Conservation (phyloP, 2,113 vertebrate species). For the Coregonus clupeaformis region DNA sequence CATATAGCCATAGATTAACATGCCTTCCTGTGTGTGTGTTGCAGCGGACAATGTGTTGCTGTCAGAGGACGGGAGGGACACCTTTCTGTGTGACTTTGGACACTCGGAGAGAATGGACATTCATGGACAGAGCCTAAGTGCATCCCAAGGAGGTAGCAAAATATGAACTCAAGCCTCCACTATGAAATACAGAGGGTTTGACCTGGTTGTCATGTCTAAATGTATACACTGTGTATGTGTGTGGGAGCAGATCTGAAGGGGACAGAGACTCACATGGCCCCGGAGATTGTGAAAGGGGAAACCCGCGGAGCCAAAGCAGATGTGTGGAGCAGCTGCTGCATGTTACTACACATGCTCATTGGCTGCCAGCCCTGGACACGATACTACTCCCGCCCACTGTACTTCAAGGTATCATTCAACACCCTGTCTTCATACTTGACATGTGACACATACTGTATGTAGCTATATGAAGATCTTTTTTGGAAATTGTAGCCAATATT, state of each 20-base stretch:
- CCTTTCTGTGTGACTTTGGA: conserved; percentile 93
- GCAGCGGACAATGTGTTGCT: conserved; percentile 93
- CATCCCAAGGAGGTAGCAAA: conserved; percentile 53
- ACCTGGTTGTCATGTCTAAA: neutral
- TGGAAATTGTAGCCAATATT: neutral
- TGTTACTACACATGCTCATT: conserved; percentile 95
- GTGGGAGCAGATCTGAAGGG: conserved; percentile 81
- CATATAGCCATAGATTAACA: neutral
- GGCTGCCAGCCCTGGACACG: conserved; percentile 94
- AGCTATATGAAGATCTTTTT: no score
- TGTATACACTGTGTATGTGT: conserved; percentile 74
- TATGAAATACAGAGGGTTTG: no score
- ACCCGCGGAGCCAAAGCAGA: conserved; percentile 88
- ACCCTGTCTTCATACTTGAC: neutral
- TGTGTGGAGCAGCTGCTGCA: conserved; percentile 96
- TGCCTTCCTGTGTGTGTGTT: conserved; percentile 11
- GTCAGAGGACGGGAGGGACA: conserved; percentile 83
- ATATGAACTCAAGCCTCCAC: neutral
- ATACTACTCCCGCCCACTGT: conserved; percentile 87
- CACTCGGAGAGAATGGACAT: conserved; percentile 84
- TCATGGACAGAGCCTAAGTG: conserved; percentile 71
- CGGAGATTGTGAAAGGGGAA: conserved; percentile 89
- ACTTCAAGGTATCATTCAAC: conserved; percentile 81
- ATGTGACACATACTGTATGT: neutral
- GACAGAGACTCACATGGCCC: conserved; percentile 95